phyloP scores from a whole-genome alignment of 2,113 vertebrate genomes.

The Rhabdomys dilectus region DNA sequence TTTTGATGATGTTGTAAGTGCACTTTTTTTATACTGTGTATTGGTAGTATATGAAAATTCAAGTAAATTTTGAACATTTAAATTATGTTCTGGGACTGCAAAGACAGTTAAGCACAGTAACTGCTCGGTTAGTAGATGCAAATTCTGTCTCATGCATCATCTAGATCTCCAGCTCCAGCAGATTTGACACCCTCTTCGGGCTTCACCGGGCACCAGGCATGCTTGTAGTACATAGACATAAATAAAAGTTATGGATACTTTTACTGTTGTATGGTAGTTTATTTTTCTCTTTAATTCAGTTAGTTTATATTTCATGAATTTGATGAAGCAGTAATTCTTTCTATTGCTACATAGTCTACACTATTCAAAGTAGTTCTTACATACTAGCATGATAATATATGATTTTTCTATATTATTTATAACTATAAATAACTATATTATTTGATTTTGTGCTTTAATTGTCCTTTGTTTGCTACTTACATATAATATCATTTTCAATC shows the following conservation, averaged over 20 bases:
- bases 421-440: background rate
- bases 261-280: background rate
- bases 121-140: background rate
- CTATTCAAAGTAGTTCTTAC: background rate
- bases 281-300: background rate
- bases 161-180: no score
- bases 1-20: background rate
- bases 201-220: background rate
- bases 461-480: background rate
- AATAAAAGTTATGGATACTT: background rate
- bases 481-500: background rate
- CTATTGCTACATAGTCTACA: background rate
- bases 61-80: background rate
- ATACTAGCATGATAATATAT: background rate
- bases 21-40: background rate
- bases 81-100: background rate
- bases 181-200: background rate
- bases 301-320: background rate
- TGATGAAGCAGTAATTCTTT: background rate
- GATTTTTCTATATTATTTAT: background rate
- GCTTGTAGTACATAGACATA: background rate
- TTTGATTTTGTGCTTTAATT: background rate
- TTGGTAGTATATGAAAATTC: background rate
- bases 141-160: background rate
- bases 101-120: background rate